These are phyloP conservation scores for Paragorgia papillata DNA, from an alignment of 92 coral and sea anemone genomes.

Conservation along the genomic window DNA sequence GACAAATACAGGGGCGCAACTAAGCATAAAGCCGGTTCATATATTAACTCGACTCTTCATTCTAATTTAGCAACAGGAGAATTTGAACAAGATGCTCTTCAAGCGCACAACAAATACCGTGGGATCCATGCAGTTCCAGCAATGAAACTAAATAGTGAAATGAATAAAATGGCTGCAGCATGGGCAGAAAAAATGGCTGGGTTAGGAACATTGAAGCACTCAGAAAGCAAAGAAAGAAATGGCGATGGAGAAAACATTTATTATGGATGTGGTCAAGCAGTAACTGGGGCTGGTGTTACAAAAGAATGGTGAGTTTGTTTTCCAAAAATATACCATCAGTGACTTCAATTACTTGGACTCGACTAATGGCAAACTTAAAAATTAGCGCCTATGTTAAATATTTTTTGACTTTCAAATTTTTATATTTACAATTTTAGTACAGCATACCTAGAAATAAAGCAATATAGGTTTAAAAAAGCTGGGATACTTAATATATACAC, in stretches of 20 bases:
- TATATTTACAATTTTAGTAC: too few species aligned
- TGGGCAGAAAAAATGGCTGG: conserved; percentile 33
- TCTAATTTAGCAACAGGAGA: conserved; percentile 48
- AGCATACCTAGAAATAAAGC: too few species aligned
- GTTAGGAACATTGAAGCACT: conserved; percentile 25
- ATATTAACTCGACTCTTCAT: too few species aligned
- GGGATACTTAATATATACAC: too few species aligned
- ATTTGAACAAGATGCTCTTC: conserved; percentile 51
- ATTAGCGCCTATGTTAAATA: too few species aligned
- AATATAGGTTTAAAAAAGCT: too few species aligned
- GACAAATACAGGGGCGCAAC: too few species aligned
- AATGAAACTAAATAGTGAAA: conserved; percentile 25
- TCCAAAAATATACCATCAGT: too few species aligned
- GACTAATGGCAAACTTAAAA: too few species aligned
- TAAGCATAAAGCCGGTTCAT: too few species aligned
- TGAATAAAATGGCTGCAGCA: conserved; percentile 11
- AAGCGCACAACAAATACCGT: conserved; percentile 36
- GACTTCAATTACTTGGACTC: too few species aligned
- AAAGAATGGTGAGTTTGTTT: conserved; percentile 22
- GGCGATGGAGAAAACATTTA: conserved; percentile 42
- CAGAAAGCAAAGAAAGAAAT: conserved; percentile 30
- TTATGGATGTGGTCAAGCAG: conserved; percentile 22
- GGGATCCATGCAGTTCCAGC: conserved; percentile 8
- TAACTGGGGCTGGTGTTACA: conserved; percentile 17
- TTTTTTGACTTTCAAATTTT: too few species aligned